Evolutionary conservation across 92 coral and sea anemone species (phyloP).

Genomic region (Umimayanthus kanabou): DNA sequence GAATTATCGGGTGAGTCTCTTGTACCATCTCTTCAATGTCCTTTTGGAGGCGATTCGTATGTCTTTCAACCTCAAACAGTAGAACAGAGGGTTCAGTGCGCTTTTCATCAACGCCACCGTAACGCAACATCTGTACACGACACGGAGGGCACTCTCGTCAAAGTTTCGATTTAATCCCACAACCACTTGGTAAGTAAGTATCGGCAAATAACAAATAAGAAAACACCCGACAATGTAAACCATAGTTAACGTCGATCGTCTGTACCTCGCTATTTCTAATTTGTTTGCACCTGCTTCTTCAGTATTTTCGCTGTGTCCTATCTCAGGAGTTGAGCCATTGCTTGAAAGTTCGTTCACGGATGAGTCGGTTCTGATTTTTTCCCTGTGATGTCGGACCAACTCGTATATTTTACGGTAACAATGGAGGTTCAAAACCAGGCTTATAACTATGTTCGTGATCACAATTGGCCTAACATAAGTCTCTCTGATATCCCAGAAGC

Average conservation of each 20-base stretch:
- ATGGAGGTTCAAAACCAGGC: background rate
- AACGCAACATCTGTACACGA: constrained; percentile 26
- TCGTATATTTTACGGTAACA: constrained; percentile 36
- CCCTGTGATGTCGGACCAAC: constrained; percentile 27
- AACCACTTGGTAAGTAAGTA: constrained; percentile 22
- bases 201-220: constrained; percentile 22
- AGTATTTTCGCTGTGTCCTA: background rate
- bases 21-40: constrained; percentile 28
- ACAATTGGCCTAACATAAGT: constrained; percentile 30
- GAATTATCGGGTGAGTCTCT: background rate
- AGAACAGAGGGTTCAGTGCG: constrained; percentile 24
- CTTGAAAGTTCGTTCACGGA: background rate
- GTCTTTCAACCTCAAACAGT: constrained; percentile 21
- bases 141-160: constrained; percentile 14
- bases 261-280: constrained; percentile 18
- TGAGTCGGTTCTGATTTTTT: constrained; percentile 11
- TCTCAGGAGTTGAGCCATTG: background rate
- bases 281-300: background rate
- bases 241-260: constrained; percentile 33
- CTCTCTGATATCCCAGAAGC: constrained; percentile 32
- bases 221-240: constrained; percentile 24
- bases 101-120: constrained; percentile 39
- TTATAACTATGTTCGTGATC: constrained; percentile 20
- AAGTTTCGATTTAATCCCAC: background rate
- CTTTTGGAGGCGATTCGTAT: background rate